A percentile compares a stretch with the other conserved stretches of the same genome.
Evolutionary conservation across 1,140 invertebrate species (phyloP).

Genomic region (Tetragnatha versicolor): DNA sequence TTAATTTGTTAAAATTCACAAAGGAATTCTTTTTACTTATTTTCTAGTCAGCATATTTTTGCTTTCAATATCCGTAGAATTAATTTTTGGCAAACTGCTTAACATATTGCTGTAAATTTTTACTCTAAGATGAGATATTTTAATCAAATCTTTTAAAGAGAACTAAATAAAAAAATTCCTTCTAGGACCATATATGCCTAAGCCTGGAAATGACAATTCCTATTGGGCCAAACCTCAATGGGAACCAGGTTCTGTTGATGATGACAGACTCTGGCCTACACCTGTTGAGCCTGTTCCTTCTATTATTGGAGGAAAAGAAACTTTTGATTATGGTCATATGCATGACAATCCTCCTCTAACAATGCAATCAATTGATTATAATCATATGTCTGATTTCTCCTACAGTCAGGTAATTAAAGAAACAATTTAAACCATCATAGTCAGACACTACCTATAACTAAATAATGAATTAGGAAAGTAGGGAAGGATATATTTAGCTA

Average conservation of each 20-base stretch:
- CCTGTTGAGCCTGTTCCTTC: slow-evolving; percentile 64
- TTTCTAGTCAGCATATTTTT: no score
- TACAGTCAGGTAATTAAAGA: slow-evolving; percentile 57
- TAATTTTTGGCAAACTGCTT: no score
- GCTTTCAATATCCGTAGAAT: no score
- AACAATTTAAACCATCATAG: no score
- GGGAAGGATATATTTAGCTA: no score
- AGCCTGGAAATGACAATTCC: slow-evolving; percentile 2
- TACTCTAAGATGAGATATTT: no score
- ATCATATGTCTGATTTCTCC: slow-evolving; percentile 57
- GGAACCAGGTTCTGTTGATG: slow-evolving; percentile 20
- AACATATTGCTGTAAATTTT: no score
- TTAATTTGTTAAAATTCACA: no score
- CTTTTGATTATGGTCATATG: slow-evolving; percentile 57
- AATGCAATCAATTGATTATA: slow-evolving; percentile 58
- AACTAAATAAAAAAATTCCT: background rate
- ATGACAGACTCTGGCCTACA: slow-evolving; percentile 36
- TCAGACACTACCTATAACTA: no score
- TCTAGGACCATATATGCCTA: slow-evolving; percentile 10
- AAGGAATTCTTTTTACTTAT: no score
- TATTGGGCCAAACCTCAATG: slow-evolving; percentile 41
- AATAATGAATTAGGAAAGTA: no score
- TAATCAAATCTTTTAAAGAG: background rate
- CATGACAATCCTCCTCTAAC: slow-evolving; percentile 50
- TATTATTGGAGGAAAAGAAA: slow-evolving; percentile 55